phyloP scores from a whole-genome alignment of 92 coral and sea anemone species.

The Paragorgia papillata region DNA sequence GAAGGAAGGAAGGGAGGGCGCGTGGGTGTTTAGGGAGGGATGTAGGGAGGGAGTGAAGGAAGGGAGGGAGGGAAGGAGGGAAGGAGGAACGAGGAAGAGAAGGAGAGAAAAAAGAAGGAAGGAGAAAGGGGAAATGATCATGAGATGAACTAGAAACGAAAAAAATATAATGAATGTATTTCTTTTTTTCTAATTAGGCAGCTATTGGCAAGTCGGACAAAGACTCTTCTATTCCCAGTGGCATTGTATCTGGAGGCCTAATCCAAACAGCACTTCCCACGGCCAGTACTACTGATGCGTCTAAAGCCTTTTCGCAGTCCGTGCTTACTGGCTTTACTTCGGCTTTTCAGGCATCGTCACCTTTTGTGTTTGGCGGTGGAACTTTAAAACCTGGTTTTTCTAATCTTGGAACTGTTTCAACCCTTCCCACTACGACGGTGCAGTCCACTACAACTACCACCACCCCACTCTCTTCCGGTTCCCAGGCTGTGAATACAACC shows the following conservation, averaged over 20 bases:
- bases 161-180: too few relatives aligned
- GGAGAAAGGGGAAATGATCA: too few relatives aligned
- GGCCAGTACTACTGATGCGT: background rate
- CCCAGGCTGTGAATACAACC: background rate
- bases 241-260: background rate
- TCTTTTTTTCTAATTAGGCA: constrained; percentile 29
- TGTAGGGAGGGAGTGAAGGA: too few relatives aligned
- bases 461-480: background rate
- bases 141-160: too few relatives aligned
- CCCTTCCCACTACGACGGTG: background rate
- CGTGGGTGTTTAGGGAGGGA: too few relatives aligned
- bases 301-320: background rate
- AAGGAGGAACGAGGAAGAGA: too few relatives aligned
- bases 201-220: constrained; percentile 33
- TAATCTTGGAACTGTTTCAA: background rate
- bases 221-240: background rate
- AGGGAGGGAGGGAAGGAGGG: too few relatives aligned
- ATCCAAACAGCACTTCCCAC: background rate
- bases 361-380: background rate
- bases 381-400: background rate
- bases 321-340: background rate
- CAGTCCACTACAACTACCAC: background rate
- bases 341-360: constrained; percentile 2
- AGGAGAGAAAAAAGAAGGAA: too few relatives aligned
- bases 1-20: too few relatives aligned